Evolutionary conservation across 2,888 invertebrate species (phyloP).

Genomic region (Drepanosiphum platanoidis): DNA sequence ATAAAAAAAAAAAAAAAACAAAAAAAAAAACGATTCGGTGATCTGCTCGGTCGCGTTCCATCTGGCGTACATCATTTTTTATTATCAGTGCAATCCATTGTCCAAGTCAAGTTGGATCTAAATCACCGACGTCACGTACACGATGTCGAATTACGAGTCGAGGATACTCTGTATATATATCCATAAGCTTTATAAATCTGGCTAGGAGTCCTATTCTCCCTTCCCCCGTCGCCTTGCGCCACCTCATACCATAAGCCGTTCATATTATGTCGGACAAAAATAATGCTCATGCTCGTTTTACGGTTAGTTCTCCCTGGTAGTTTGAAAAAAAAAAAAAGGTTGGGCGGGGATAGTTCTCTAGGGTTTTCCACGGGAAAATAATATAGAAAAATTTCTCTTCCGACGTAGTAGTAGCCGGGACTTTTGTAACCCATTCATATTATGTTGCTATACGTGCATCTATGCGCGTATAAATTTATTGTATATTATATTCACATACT

Average conservation of each 20-base stretch:
- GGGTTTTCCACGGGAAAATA: conserved; percentile 19
- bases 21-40: neutral
- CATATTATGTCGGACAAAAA: conserved; percentile 48
- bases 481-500: neutral
- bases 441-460: neutral
- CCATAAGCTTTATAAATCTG: conserved; percentile 51
- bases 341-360: neutral
- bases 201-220: conserved; percentile 11
- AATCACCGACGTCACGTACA: conserved; percentile 54
- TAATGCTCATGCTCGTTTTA: conserved; percentile 42
- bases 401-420: neutral
- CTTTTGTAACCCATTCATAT: neutral
- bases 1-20: too few relatives aligned
- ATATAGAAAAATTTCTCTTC: conserved; percentile 18
- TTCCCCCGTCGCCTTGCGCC: neutral
- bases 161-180: conserved; percentile 34
- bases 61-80: conserved; percentile 47
- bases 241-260: conserved; percentile 33
- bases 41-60: neutral
- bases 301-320: conserved; percentile 5
- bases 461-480: neutral
- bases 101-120: conserved; percentile 57
- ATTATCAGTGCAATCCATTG: conserved; percentile 46
- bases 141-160: conserved; percentile 51
- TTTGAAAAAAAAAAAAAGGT: conserved; percentile 17